Evolutionary conservation across 23 tunicate genomes (phyloP).

Genomic region (Phallusia fumigata): DNA sequence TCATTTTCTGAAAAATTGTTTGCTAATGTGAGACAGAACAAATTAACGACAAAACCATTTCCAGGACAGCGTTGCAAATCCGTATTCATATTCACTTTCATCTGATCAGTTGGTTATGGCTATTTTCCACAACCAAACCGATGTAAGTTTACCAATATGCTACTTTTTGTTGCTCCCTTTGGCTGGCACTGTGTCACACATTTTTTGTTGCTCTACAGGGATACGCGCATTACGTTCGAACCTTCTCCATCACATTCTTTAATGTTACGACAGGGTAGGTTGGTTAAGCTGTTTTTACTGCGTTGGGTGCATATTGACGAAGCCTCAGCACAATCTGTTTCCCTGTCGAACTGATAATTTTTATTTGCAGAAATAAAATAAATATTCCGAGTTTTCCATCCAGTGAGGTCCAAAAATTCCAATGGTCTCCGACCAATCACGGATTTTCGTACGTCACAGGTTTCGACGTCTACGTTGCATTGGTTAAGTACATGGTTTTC

Average conservation of each 20-base stretch:
- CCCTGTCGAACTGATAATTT: too few species aligned
- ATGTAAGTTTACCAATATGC: constrained; percentile 32
- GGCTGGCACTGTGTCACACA: neutral
- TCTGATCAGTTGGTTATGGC: constrained; percentile 47
- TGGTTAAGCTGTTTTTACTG: neutral
- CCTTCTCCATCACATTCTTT: constrained; percentile 53
- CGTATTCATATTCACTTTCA: constrained; percentile 42
- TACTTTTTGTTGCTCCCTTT: neutral
- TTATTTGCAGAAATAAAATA: neutral
- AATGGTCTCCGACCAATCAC: constrained; percentile 77
- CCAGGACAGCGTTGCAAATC: constrained; percentile 26
- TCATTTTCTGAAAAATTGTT: neutral
- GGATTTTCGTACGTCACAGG: constrained; percentile 46
- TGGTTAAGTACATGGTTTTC: constrained; percentile 13
- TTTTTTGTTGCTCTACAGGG: constrained; percentile 49
- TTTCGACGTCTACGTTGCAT: constrained; percentile 46
- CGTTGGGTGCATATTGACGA: neutral
- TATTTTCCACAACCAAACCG: constrained; percentile 33
- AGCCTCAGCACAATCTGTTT: too few species aligned
- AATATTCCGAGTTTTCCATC: constrained; percentile 25
- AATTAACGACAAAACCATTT: neutral
- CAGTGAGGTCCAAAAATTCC: constrained; percentile 60
- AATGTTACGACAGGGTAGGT: constrained; percentile 37
- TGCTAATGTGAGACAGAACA: neutral
- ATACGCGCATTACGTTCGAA: constrained; percentile 85